Base-by-base conservation (phyloP, 2,888 invertebrate species). In the Sphinx pinastri region DNA sequence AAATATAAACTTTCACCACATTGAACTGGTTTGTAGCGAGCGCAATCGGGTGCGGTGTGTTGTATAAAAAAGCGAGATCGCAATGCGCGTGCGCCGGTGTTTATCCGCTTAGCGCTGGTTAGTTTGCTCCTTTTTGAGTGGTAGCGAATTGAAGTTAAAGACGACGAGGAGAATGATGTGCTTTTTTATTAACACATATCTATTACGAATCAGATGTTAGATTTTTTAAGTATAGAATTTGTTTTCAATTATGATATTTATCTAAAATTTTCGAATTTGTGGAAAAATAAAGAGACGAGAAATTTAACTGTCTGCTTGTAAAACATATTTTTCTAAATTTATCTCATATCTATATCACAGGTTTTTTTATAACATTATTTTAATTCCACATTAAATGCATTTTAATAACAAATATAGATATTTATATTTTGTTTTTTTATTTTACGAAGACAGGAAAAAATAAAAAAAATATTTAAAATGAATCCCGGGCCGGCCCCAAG, bases 1-100 rank as follows among this genome's bases (percentile, higher is more conserved):
- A 84, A 82, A 84, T 78, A 72, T 78, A 77, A 84, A 91, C 92
- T 92, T 93, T 93, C 92, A 88, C 92, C 88, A 74, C 75, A 77
- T 77, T 75, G 79, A 81, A 90, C 89, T 84, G 85, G 90, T 91
- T 85, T 81, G 75, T 71, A 72, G 75, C 82, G 80, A 79, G 79
- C 78, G 81, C 74, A 79, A 83, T 74, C 82, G 78, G 79, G 82
- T 76, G 83, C 75, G 72, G 31, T 68, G 63, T 13, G 73, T 76
- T 77, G 79, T 82, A 71, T 81, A 81, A 83, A 85, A 84, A 87
- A 80, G 74, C 71, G 73, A 74, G 76, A 80, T 77, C 76, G 82
- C 80, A 76, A 74, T 80, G 79, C 75, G 75, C 74, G 69, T 74
- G 74, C 72, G 72, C 72, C 45, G 52, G 69, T 57, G 71, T 71